Base-by-base conservation (phyloP, 2,888 invertebrate genomes). In the Nycteola revayana region DNA sequence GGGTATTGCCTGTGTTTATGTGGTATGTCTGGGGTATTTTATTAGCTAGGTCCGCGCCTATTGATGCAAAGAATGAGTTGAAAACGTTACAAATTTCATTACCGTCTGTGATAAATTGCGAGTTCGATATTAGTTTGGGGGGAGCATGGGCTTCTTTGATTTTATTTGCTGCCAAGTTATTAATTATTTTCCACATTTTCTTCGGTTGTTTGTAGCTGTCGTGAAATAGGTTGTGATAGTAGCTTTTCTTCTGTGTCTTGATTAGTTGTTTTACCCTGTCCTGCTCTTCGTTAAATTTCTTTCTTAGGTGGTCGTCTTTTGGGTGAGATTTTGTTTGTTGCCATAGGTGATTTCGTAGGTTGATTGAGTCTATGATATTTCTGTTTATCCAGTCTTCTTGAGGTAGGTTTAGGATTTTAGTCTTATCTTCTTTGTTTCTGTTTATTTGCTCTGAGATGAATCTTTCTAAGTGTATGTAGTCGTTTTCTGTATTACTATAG, bases 121-220 rank as follows among this genome's bases (percentile, higher is more conserved):
- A 25, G 11, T 25, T 9, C 1, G 25, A 27, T 14, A 26, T n/a
- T 3, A 52, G 25, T 38, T 44, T 42, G 7, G 17, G 11, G 9
- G 43, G 42, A 32, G 28, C 8, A 25, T 22, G 24, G 2, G 10
- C 29, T 18, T 38, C 18, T 30, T 29, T 42, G 20, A 6, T 14
- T 32, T 49, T 56, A 20, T 47, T 49, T 10, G 25, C 36, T 0
- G 42, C 28, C 24, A 52, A 23, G 7, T 23, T 34, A 24, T 48
- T 53, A 7, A 57, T 36, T 10, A 48, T 9, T 6, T 42, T 36
- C 56, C 56, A 53, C 29, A 51, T 34, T 27, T 49, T 51, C 11
- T 40, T 39, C 1, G 46, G 48, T 10, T 51, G 32, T 1, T 28
- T 35, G 1, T 23, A 18, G 20, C 27, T 37, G 4, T 41, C 34